phyloP scores from a whole-genome alignment of 2,113 vertebrate genomes.

The Stercorarius parasiticus region DNA sequence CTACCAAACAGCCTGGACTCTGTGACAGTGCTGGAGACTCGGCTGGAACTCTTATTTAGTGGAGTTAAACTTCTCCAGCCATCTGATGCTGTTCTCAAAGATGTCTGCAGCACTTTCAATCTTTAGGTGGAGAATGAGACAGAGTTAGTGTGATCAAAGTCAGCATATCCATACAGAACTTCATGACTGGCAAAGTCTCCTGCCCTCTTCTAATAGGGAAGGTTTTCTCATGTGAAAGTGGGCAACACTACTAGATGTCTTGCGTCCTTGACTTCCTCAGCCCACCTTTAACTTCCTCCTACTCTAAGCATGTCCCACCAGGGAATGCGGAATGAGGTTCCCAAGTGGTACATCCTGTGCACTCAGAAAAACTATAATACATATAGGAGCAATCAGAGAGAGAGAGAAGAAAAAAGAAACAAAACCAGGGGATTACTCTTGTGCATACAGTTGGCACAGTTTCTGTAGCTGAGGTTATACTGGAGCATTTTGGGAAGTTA shows the following conservation, averaged over 20 bases:
- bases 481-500: conserved; percentile 48
- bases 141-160: background rate
- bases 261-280: background rate
- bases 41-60: background rate
- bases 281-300: background rate
- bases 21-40: background rate
- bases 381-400: background rate
- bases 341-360: background rate
- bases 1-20: background rate
- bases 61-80: background rate
- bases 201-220: background rate
- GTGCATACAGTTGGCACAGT: conserved; percentile 34
- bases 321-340: background rate
- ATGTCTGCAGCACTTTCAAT: background rate
- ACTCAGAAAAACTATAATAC: background rate
- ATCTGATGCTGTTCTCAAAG: background rate
- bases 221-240: background rate
- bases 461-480: conserved; percentile 22
- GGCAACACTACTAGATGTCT: background rate
- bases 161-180: background rate
- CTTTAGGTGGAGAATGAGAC: background rate
- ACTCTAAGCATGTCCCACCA: background rate
- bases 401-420: background rate
- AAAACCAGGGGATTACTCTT: background rate
- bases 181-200: background rate